These are phyloP conservation scores for Suricata suricatta DNA, from an alignment of 2,113 vertebrate species.

Conservation along the genomic window DNA sequence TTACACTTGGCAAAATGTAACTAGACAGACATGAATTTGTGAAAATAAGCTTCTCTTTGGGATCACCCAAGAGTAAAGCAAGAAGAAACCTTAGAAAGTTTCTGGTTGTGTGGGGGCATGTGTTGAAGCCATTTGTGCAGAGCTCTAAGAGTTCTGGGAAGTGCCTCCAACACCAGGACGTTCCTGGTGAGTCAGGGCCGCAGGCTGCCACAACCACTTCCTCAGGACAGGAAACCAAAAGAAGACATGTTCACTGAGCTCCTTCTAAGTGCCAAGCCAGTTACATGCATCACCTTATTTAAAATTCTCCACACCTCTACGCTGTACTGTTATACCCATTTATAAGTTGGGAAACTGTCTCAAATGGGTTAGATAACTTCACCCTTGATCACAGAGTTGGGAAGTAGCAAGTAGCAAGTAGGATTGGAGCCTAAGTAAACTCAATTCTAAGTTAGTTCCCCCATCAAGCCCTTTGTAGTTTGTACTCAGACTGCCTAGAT, in stretches of 20 bases:
- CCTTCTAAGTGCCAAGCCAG: not conserved
- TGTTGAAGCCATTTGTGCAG: not conserved
- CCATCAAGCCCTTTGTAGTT: not conserved
- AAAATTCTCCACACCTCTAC: not conserved
- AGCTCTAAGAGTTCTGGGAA: not conserved
- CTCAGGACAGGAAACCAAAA: not conserved
- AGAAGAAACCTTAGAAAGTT: not conserved
- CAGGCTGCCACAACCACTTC: not conserved
- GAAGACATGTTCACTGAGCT: not conserved
- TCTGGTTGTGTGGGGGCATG: not conserved
- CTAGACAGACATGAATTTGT: not conserved
- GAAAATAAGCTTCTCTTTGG: not conserved
- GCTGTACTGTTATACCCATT: not conserved
- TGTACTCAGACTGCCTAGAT: not conserved
- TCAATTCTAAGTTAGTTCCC: not conserved
- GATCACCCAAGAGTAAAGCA: not conserved
- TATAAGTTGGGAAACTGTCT: not conserved
- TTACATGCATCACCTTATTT: not conserved
- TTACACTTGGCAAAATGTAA: not conserved
- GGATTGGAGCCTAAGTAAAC: not conserved
- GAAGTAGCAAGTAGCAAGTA: not conserved
- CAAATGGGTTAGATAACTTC: not conserved
- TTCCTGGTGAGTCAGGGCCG: not conserved
- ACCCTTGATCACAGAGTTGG: not conserved
- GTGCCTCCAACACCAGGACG: not conserved